Base-by-base conservation (phyloP, 2,113 vertebrate genomes). In the Xenus cinereus region DNA sequence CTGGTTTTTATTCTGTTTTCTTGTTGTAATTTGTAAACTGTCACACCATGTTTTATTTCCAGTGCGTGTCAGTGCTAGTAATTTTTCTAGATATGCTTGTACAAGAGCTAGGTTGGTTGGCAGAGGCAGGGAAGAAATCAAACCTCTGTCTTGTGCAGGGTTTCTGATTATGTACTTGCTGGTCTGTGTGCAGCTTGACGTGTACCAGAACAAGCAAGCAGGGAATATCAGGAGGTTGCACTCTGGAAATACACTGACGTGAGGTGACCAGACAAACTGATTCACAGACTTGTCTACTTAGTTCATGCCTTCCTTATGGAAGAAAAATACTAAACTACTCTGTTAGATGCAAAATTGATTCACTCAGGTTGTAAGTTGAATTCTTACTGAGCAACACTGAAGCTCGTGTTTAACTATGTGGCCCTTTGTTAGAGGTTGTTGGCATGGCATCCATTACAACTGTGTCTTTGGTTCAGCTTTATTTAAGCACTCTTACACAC, bases 381-480 rank as follows among this genome's bases (percentile, higher is more conserved):
- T 89, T 94, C 26, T 93, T 68, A 67, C 63, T 33, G 80, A 76
- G 64, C 76, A 77, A 81, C 92, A 64, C 66, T 27, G 72, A 68
- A 74, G 80, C 43, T 12, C 0, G 0, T 20, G 53, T 50, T 90
- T 77, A 72, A 21, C 51, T 66, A 1, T 66, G 56, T 48, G 37
- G n/a, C 48, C 16, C 45, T 84, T 92, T 81, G 83, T 51, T 71
- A 79, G 85, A 86, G n/a, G 21, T 50, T 24, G 9, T 63, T 86
- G 79, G 60, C 35, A 48, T 60, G 88, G 85, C 83, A 84, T 60
- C 51, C 43, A 4, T 66, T 57, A 17, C 54, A 78, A 35, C n/a
- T 20, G n/a, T 54, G 68, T 54, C 79, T 95, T 83, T 64, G 68
- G 64, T 43, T 86, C 39, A 45, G 66, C 87, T 94, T 67, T 93